Evolutionary conservation across 1,140 invertebrate genomes (phyloP), one percentile per base, ranked within the genome.

Genomic region (Aphaenogaster floridana): DNA sequence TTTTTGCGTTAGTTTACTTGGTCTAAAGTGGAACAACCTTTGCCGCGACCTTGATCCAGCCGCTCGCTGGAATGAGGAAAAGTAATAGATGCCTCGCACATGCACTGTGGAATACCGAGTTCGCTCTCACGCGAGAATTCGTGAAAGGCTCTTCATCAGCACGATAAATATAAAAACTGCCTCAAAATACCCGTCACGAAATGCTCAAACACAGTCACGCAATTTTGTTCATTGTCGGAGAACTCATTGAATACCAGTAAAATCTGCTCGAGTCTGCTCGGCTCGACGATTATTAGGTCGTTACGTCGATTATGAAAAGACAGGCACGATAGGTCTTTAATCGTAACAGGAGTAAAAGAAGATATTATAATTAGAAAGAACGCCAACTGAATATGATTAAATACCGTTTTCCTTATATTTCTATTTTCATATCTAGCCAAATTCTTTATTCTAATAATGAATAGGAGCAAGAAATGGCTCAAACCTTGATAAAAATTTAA

Each of bases 1-100:
- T 86, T n/a, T 79, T 59, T 50, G 63, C 28, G n/a, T 54, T 11
- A 34, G 36, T 39, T 66, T 9, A 13, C 50, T 11, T 13, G 63
- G 7, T 87, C 9, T 50, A 90, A 91, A 91, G 81, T 90, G 78
- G 89, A 90, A 90, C 87, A 88, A 83, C 72, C 89, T 90, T 90
- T 88, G 57, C 48, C 13, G 52, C 86, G 89, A 64, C 90, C 90
- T 90, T 91, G 86, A 91, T 91, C 77, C 57, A 52, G 69, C 48
- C 61, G 76, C 39, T 71, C 13, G 45, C 13, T 54, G 52, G 54
- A 90, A 90, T 59, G 72, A 74, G 87, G 90, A 91, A 91, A 91
- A 91, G 90, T 91, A 90, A 90, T 81, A 81, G 39, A 88, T 57
- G 52, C 48, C 34, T 28, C 54, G 61, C n/a, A 57, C 68, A 71